Percentiles rank a stretch among this genome's conserved stretches.
phyloP scores from a whole-genome alignment of 2,113 vertebrate species.

The Prinia subflava region DNA sequence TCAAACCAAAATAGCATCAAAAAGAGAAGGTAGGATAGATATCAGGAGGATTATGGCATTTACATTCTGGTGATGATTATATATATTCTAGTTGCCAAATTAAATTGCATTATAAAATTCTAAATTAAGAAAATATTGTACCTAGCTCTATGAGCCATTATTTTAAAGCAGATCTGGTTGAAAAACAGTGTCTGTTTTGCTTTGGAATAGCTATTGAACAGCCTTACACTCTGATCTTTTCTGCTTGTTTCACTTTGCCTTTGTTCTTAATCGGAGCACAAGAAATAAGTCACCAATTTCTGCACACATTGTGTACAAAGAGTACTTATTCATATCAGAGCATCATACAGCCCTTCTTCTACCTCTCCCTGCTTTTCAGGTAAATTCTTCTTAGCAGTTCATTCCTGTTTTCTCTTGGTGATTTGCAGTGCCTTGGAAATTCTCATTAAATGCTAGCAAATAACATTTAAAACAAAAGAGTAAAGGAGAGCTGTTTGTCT shows the following conservation, averaged over 20 bases:
- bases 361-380: background rate
- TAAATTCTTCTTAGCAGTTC: background rate
- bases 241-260: background rate
- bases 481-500: background rate
- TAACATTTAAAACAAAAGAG: background rate
- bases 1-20: background rate
- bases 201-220: background rate
- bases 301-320: background rate
- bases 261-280: background rate
- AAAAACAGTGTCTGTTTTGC: background rate
- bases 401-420: background rate
- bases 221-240: background rate
- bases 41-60: background rate
- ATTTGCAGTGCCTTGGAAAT: background rate
- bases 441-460: background rate
- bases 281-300: background rate
- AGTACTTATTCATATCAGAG: background rate
- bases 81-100: slow-evolving; percentile 22
- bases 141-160: background rate
- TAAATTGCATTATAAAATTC: background rate
- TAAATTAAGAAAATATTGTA: slow-evolving; percentile 23
- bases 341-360: background rate
- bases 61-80: slow-evolving; percentile 10
- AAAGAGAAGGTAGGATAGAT: background rate
- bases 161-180: background rate